Conservation (phyloP, 2,888 invertebrate genomes). For the Drosophila silvestris region DNA sequence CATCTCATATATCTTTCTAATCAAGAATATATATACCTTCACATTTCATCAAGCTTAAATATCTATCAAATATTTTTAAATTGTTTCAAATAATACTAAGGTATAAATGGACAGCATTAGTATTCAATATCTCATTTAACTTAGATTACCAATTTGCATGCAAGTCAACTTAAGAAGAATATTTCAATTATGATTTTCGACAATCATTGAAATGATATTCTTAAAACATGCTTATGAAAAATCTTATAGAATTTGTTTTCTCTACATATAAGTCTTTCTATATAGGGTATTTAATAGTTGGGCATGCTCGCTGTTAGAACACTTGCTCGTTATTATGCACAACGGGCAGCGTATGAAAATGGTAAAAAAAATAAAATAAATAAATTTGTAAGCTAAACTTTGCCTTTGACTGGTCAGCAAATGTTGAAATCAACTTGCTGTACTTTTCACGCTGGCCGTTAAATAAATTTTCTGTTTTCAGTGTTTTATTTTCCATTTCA, state of each 20-base stretch:
- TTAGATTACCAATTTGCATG: neutral
- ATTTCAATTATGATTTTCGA: neutral
- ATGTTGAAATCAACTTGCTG: slow-evolving; percentile 72
- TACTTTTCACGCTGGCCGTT: slow-evolving; percentile 55
- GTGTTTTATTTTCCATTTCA: slow-evolving; percentile 15
- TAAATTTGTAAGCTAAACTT: slow-evolving; percentile 45
- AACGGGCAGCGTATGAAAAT: slow-evolving; percentile 54
- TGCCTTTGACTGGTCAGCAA: slow-evolving; percentile 51
- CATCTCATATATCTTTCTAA: no score
- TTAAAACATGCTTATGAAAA: neutral
- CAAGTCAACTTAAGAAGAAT: neutral
- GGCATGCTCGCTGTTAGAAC: neutral
- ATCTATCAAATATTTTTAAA: no score
- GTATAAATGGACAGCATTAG: no score
- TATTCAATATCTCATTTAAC: no score
- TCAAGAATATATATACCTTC: no score
- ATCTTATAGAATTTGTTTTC: neutral
- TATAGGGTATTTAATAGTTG: slow-evolving; percentile 4
- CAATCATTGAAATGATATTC: neutral
- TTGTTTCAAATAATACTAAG: neutral
- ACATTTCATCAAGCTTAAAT: no score
- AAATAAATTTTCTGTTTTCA: slow-evolving; percentile 47
- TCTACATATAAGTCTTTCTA: no score
- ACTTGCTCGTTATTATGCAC: slow-evolving; percentile 64
- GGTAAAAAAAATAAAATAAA: slow-evolving; percentile 21